These are phyloP conservation scores for Meliscaeva auricollis DNA, from an alignment of 2,888 invertebrate species.

Conservation along the genomic window DNA sequence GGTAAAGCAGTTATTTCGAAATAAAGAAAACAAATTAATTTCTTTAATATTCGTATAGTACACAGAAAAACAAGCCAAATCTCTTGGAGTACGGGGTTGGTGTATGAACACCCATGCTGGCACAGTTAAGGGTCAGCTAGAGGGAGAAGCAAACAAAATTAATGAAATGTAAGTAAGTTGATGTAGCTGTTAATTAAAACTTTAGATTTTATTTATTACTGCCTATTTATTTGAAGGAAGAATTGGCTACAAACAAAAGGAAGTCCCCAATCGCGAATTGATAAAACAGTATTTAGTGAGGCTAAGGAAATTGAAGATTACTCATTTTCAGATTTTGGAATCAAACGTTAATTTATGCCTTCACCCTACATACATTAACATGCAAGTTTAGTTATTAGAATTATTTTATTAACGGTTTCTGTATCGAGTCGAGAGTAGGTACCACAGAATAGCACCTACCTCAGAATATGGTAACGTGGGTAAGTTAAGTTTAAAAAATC, in stretches of 20 bases:
- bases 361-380: no score
- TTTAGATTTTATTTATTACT: no score
- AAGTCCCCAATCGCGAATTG: slow-evolving; percentile 90
- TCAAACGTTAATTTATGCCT: slow-evolving; percentile 80
- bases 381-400: no score
- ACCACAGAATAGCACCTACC: no score
- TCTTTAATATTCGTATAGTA: slow-evolving; percentile 82
- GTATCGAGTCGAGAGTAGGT: no score
- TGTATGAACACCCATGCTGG: slow-evolving; percentile 88
- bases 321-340: slow-evolving; percentile 85
- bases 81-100: slow-evolving; percentile 87
- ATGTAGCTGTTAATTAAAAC: neutral
- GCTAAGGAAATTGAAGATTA: slow-evolving; percentile 86
- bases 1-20: slow-evolving; percentile 77
- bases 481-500: no score
- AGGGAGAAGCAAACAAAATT: slow-evolving; percentile 85
- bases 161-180: slow-evolving; percentile 85
- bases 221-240: slow-evolving; percentile 78
- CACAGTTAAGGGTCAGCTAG: slow-evolving; percentile 87
- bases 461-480: no score
- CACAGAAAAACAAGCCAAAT: slow-evolving; percentile 86
- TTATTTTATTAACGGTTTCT: no score
- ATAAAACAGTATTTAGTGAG: slow-evolving; percentile 89
- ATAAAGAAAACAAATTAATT: neutral
- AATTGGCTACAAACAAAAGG: slow-evolving; percentile 87